These are phyloP conservation scores for Sinosuthora webbiana DNA, from an alignment of 2,113 vertebrate genomes.

Conservation along the genomic window DNA sequence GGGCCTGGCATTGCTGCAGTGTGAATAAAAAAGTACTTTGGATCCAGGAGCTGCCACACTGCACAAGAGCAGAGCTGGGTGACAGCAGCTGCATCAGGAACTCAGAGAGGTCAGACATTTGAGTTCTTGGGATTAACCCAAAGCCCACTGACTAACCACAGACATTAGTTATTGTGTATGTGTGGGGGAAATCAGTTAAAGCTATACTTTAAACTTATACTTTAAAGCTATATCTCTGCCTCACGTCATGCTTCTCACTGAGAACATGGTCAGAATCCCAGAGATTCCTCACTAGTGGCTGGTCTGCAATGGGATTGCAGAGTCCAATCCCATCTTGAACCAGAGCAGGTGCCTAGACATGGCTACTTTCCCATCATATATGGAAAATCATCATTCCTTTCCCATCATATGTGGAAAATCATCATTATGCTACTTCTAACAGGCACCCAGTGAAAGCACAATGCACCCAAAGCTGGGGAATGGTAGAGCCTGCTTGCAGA, in stretches of 20 bases:
- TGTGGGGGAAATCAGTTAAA: neutral
- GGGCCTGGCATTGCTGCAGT: neutral
- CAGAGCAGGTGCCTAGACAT: neutral
- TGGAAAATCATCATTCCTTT: too few species aligned
- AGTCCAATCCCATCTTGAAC: neutral
- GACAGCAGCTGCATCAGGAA: neutral
- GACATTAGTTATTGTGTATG: neutral
- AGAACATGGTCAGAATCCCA: neutral
- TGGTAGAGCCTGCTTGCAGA: neutral
- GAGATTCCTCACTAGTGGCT: neutral
- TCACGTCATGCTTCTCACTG: neutral
- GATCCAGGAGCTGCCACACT: neutral
- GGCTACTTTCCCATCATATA: neutral
- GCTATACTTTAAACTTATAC: neutral
- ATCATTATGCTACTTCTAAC: neutral
- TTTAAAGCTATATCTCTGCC: neutral
- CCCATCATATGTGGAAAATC: neutral
- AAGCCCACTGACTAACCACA: neutral
- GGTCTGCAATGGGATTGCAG: neutral
- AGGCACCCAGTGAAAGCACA: neutral
- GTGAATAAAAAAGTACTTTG: neutral
- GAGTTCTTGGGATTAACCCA: neutral
- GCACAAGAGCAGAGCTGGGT: neutral
- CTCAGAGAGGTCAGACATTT: neutral
- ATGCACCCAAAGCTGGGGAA: rapidly evolving